phyloP scores from a whole-genome alignment of 2,797 vertebrate genomes.

The Myotis daubentonii region DNA sequence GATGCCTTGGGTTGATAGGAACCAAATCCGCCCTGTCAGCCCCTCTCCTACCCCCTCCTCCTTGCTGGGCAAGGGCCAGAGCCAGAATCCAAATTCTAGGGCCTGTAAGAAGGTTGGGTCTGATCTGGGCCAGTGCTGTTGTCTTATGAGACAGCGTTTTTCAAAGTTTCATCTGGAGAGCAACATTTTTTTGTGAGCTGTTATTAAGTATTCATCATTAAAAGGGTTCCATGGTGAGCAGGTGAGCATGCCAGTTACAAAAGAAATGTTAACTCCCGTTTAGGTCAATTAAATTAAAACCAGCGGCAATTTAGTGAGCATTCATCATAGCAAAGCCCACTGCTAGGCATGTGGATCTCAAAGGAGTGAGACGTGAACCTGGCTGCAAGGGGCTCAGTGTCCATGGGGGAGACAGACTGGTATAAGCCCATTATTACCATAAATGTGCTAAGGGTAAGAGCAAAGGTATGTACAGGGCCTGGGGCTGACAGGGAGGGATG shows the following conservation, averaged over 20 bases:
- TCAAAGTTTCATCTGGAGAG: background rate
- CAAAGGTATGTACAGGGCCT: background rate
- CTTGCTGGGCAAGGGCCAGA: background rate
- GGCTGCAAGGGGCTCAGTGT: background rate
- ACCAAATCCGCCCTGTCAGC: background rate
- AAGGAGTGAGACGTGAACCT: background rate
- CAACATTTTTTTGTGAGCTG: background rate
- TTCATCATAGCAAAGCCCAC: background rate
- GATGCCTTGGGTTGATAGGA: background rate
- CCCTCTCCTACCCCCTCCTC: background rate
- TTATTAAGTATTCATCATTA: background rate
- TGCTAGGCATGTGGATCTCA: background rate
- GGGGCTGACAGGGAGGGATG: background rate
- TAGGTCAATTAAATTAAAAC: constrained; percentile 36
- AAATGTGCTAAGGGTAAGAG: background rate
- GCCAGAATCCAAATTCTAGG: background rate
- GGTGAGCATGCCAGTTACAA: constrained; percentile 1
- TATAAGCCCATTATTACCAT: background rate
- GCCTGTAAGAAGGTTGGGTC: background rate
- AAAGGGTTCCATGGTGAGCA: background rate
- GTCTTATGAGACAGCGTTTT: background rate
- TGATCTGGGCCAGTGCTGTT: background rate
- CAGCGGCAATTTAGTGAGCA: background rate
- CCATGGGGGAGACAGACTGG: background rate
- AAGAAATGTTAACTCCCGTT: constrained; percentile 22